Evolutionary conservation across 2,113 vertebrate species (phyloP).

Genomic region (Panurus biarmicus): DNA sequence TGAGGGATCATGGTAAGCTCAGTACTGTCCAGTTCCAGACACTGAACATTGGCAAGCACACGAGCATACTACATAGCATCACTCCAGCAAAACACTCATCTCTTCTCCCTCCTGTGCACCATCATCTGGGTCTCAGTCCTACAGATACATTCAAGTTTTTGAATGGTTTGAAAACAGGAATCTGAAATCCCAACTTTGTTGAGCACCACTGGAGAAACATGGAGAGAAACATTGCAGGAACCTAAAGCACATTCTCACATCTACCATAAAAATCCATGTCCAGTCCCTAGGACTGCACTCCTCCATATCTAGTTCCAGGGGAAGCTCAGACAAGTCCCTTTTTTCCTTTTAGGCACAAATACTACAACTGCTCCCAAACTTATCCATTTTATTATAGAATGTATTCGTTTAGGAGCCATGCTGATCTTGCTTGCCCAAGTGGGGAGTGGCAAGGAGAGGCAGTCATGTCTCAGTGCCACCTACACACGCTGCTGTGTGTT

Average conservation of each 20-base stretch:
- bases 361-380: neutral
- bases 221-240: fast-evolving
- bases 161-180: neutral
- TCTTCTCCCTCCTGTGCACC: neutral
- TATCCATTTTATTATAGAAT: neutral
- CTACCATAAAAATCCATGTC: neutral
- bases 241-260: neutral
- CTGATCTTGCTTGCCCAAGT: neutral
- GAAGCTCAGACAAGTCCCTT: neutral
- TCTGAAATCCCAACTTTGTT: neutral
- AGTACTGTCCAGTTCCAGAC: neutral
- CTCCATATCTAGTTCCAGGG: neutral
- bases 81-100: neutral
- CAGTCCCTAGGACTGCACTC: neutral
- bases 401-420: neutral
- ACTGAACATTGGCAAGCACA: neutral
- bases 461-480: neutral
- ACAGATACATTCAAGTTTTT: neutral
- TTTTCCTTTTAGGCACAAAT: neutral
- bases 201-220: neutral
- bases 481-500: neutral
- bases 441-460: neutral
- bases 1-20: neutral
- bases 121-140: neutral
- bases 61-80: neutral